Percentiles rank a stretch among this genome's conserved stretches.
These are phyloP conservation scores for Rachycentron canadum DNA, from an alignment of 2,797 vertebrate genomes.

Conservation along the genomic window DNA sequence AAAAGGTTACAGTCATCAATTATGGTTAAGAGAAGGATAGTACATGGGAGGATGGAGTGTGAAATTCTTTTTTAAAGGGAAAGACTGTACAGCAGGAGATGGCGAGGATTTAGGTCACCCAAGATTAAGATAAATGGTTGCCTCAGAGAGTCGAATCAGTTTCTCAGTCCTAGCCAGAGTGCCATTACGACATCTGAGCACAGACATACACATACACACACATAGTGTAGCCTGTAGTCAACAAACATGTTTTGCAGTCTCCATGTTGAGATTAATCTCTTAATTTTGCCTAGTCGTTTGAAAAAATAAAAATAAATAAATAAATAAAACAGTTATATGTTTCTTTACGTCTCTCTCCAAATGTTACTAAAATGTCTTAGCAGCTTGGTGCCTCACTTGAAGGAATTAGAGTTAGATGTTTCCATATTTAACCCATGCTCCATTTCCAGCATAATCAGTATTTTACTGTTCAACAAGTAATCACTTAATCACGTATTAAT, in stretches of 20 bases:
- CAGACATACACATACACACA: slow-evolving; percentile 22
- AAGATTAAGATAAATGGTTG: slow-evolving; percentile 87
- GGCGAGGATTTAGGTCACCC: slow-evolving; percentile 86
- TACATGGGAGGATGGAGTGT: slow-evolving; percentile 79
- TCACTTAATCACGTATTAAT: slow-evolving; percentile 83
- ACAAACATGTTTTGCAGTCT: slow-evolving; percentile 74
- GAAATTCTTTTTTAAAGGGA: slow-evolving; percentile 83
- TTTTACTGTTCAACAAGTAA: slow-evolving; percentile 82
- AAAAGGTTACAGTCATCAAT: slow-evolving; percentile 91
- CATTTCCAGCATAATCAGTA: slow-evolving; percentile 75
- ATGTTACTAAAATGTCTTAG: slow-evolving; percentile 60
- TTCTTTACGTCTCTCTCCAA: slow-evolving; percentile 35
- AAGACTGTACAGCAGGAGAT: slow-evolving; percentile 78
- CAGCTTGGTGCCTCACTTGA: slow-evolving; percentile 55
- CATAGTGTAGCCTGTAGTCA: slow-evolving; percentile 44
- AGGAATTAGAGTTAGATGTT: slow-evolving; percentile 73
- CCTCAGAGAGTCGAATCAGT: slow-evolving; percentile 80
- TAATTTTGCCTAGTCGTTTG: slow-evolving; percentile 64
- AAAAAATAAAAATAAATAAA: slow-evolving; percentile 6
- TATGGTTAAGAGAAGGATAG: slow-evolving; percentile 86
- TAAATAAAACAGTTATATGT: slow-evolving; percentile 41
- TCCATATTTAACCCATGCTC: slow-evolving; percentile 75
- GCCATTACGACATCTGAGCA: slow-evolving; percentile 71
- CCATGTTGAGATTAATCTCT: slow-evolving; percentile 72
- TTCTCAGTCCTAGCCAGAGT: slow-evolving; percentile 71